Evolutionary conservation across 2,888 invertebrate species (phyloP).

Genomic region (Sphinx pinastri): DNA sequence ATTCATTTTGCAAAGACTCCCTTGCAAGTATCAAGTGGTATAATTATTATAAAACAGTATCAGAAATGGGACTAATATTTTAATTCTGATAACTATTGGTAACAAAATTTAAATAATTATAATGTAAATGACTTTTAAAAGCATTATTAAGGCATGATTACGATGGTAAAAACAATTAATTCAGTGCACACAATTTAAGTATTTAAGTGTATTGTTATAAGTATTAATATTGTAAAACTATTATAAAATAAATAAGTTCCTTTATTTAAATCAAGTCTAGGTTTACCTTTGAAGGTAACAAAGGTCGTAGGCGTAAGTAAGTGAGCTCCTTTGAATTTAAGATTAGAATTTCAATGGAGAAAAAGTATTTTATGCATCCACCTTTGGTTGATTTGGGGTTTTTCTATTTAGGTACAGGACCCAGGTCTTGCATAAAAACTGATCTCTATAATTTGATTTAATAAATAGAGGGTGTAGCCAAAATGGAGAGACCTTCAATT

Average conservation of each 20-base stretch:
- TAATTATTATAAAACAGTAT: too few species aligned
- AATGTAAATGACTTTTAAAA: too few species aligned
- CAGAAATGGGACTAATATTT: too few species aligned
- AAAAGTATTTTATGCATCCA: slow-evolving; percentile 8
- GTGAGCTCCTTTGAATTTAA: slow-evolving; percentile 12
- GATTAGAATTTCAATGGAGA: slow-evolving; percentile 1
- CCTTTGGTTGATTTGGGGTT: not conserved
- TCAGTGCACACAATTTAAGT: too few species aligned
- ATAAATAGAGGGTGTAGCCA: not conserved
- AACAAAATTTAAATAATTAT: too few species aligned
- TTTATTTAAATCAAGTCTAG: not conserved
- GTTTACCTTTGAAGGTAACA: not conserved
- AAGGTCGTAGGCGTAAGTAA: slow-evolving; percentile 26
- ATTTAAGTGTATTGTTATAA: too few species aligned
- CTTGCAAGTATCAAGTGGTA: not conserved
- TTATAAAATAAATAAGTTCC: not conserved
- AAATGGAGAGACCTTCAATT: not conserved
- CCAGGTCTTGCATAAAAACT: not conserved
- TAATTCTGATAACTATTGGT: too few species aligned
- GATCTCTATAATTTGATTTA: not conserved
- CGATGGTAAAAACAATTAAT: too few species aligned
- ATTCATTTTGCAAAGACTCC: not conserved
- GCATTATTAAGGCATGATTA: too few species aligned
- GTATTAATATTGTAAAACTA: not conserved
- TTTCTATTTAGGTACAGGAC: not conserved